Evolutionary conservation across 2,797 vertebrate genomes (phyloP).

Genomic region (Rhincodon typus): DNA sequence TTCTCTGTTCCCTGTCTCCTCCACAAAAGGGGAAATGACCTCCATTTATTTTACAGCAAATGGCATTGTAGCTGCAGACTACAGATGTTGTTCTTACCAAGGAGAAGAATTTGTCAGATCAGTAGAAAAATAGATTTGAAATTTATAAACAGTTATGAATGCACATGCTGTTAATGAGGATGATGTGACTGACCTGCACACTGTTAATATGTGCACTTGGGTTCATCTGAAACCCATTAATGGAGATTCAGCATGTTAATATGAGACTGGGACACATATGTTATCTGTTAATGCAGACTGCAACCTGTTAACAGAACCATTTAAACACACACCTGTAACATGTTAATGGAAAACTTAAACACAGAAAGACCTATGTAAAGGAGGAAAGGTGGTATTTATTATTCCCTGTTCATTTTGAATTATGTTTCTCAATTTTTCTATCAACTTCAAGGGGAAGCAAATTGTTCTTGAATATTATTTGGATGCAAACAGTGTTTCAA

Average conservation of each 20-base stretch:
- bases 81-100: slow-evolving; percentile 17
- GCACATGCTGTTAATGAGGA: not conserved
- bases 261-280: slow-evolving; percentile 13
- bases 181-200: not conserved
- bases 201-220: not conserved
- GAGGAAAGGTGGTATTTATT: slow-evolving; percentile 23
- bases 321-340: slow-evolving; percentile 11
- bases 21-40: not conserved
- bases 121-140: slow-evolving; percentile 9
- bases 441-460: not conserved
- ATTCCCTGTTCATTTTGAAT: not conserved
- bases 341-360: slow-evolving; percentile 12
- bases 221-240: slow-evolving; percentile 23
- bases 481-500: not conserved
- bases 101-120: not conserved
- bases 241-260: not conserved
- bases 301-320: slow-evolving; percentile 29
- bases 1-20: not conserved
- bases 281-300: not conserved
- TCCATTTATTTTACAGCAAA: slow-evolving; percentile 14
- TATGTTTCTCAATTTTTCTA: not conserved
- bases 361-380: not conserved
- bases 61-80: not conserved
- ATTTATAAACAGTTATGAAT: slow-evolving; percentile 18
- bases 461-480: not conserved